Percentiles rank a stretch among this genome's conserved stretches.
phyloP scores from a whole-genome alignment of 1,140 invertebrate species.

The Drosophila miranda region DNA sequence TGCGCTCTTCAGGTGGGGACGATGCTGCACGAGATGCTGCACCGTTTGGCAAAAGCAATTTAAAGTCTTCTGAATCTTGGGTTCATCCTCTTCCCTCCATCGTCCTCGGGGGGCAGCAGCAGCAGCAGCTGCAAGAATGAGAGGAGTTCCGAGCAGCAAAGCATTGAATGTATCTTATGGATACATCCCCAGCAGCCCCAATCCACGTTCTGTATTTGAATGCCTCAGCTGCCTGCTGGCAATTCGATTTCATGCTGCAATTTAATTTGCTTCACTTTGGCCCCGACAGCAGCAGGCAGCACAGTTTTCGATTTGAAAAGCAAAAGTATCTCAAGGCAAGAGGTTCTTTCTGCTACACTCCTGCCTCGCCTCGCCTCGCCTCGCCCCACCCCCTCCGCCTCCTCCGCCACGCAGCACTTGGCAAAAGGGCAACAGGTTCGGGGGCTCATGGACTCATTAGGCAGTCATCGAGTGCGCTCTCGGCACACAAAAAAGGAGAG shows the following conservation, averaged over 20 bases:
- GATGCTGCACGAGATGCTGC: too few species aligned
- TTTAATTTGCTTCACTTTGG: slow-evolving; percentile 53
- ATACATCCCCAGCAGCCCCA: slow-evolving; percentile 3
- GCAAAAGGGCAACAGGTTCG: slow-evolving; percentile 49
- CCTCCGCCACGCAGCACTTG: neutral
- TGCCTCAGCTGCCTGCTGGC: slow-evolving; percentile 55
- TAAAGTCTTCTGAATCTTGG: slow-evolving; percentile 47
- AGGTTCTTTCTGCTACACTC: neutral
- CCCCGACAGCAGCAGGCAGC: slow-evolving; percentile 3
- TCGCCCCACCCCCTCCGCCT: neutral
- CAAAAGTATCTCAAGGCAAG: slow-evolving; percentile 39
- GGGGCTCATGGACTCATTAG: slow-evolving; percentile 36
- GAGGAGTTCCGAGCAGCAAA: slow-evolving; percentile 17
- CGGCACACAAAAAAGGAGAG: neutral
- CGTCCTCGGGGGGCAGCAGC: too few species aligned
- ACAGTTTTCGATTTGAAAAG: slow-evolving; percentile 45
- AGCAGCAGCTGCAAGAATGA: too few species aligned
- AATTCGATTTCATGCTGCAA: slow-evolving; percentile 66
- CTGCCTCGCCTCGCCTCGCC: too few species aligned
- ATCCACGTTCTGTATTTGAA: slow-evolving; percentile 22
- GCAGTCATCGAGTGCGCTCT: slow-evolving; percentile 19
- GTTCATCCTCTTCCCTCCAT: slow-evolving; percentile 28
- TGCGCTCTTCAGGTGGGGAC: slow-evolving; percentile 23
- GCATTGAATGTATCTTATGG: slow-evolving; percentile 34
- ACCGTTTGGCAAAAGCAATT: slow-evolving; percentile 41